phyloP scores from a whole-genome alignment of 2,113 vertebrate genomes.

The Chinchilla lanigera region DNA sequence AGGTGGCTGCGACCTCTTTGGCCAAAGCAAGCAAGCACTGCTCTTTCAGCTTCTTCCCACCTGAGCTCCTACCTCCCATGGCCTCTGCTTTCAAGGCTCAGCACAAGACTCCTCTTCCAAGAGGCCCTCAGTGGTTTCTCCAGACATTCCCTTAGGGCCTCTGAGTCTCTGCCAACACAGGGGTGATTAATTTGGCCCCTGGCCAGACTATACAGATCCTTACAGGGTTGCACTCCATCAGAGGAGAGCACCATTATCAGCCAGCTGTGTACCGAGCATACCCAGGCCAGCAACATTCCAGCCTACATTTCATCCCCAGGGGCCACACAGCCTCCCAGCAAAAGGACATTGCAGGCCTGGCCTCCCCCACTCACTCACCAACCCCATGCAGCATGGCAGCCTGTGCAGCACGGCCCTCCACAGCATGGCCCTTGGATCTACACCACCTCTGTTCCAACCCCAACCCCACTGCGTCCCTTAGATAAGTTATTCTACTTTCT shows the following conservation, averaged over 20 bases:
- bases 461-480: accelerated
- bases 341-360: not conserved
- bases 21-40: not conserved
- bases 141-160: not conserved
- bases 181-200: not conserved
- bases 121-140: not conserved
- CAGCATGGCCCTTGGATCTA: accelerated
- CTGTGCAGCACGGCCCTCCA: accelerated
- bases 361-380: not conserved
- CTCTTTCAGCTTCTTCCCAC: not conserved
- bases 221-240: not conserved
- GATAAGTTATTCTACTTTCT: not conserved
- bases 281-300: not conserved
- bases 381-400: accelerated
- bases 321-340: too few relatives aligned
- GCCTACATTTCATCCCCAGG: not conserved
- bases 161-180: not conserved
- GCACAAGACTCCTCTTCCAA: not conserved
- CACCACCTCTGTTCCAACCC: not conserved
- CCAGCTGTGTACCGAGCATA: not conserved
- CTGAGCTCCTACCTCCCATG: not conserved
- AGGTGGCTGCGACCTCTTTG: not conserved
- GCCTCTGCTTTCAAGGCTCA: not conserved
- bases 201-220: too few relatives aligned
- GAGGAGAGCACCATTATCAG: not conserved